Conservation (phyloP, 2,888 invertebrate species). For the Lepetodrilus schrolli region DNA sequence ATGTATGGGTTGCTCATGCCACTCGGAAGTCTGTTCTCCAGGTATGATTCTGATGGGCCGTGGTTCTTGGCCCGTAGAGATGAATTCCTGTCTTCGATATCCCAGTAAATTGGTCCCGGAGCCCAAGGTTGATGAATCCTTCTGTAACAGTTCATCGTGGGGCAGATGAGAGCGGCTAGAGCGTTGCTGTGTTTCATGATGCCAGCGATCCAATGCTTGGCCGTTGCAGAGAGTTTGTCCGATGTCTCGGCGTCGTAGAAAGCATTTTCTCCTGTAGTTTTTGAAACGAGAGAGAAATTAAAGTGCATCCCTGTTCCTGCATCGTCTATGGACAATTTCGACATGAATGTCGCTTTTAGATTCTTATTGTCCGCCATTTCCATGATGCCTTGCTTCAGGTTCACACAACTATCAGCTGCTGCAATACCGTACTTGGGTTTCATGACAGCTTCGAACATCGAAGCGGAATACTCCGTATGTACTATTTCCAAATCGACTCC, state of each 20-base stretch:
- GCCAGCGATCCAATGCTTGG: constrained; percentile 43
- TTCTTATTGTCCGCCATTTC: background rate
- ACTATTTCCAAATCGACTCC: background rate
- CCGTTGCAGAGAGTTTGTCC: constrained; percentile 19
- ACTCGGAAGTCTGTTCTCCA: constrained; percentile 42
- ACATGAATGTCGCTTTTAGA: background rate
- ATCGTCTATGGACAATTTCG: background rate
- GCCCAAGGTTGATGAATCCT: constrained; percentile 29
- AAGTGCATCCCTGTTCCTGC: background rate
- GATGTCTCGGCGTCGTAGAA: constrained; percentile 31
- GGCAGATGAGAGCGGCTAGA: constrained; percentile 37
- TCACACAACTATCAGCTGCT: background rate
- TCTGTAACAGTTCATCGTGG: constrained; percentile 42
- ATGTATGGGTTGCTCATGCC: constrained; percentile 41
- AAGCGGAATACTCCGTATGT: background rate
- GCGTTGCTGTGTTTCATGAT: constrained; percentile 37
- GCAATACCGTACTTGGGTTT: constrained; percentile 1
- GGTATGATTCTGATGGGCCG: constrained; percentile 30
- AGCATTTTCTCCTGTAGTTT: constrained; percentile 19
- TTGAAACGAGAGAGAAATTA: background rate
- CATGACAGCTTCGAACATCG: background rate
- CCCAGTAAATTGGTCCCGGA: constrained; percentile 38
- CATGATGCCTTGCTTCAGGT: background rate
- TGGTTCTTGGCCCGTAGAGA: constrained; percentile 33
- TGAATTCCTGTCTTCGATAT: constrained; percentile 31